Base-by-base conservation (phyloP, 2,797 vertebrate genomes). In the Phoxinus dragarum region DNA sequence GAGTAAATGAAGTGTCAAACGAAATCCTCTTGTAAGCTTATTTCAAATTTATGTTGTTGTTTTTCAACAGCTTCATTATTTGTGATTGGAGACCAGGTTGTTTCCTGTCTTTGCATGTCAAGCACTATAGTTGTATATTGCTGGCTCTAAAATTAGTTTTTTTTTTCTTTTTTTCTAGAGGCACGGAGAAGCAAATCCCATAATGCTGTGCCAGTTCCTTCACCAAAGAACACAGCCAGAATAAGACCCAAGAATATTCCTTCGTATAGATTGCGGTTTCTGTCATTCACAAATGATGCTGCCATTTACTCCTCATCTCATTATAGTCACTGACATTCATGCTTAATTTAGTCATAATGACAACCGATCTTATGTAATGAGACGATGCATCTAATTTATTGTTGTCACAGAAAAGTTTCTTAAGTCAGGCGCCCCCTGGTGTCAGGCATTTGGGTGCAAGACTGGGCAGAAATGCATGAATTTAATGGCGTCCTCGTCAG, bases 311-410 rank as follows among this genome's bases (percentile, higher is more conserved):
- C 74, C 7, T 64, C 16, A 59, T 77, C 52, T 78, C 69, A 85
- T 85, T 86, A 87, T 85, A 84, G 38, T 56, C 84, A 76, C 56
- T 89, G 88, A 88, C 86, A 86, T 89, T 88, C 76, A 79, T 73
- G 73, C 79, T 42, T 81, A 56, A 87, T 84, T 89, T 34, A 83
- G 76, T 74, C 36, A 78, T 67, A 34, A n/a, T 52, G 47, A 59
- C 16, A 79, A 8, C 36, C 36, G 31, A 71, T 42, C 52, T 38
- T 47, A 40, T 68, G 40, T 71, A 67, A 23, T 31, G 59, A 61
- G 34, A 40, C 10, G 17, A 76, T 61, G 49, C 31, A 4, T 19
- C 6, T 81, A 2, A 81, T 38, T 81, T 54, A 80, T 34, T 2
- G 54, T 64, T 27, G 75, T 27, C 64, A 64, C 59, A 2, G 5